Evolutionary conservation across 2,888 invertebrate species (phyloP).

Genomic region (Eueremaeus valkanovi): DNA sequence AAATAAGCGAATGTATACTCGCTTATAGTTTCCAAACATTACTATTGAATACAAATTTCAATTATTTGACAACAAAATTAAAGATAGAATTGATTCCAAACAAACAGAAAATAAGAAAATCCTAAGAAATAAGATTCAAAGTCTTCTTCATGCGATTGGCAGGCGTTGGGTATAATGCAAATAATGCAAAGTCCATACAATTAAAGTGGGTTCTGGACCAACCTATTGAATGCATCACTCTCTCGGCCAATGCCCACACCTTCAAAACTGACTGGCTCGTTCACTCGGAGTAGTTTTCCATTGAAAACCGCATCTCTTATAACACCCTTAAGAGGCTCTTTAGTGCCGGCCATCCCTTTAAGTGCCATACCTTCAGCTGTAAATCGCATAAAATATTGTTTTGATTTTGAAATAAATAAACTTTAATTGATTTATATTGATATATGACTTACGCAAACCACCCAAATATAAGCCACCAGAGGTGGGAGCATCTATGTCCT

Average conservation of each 20-base stretch:
- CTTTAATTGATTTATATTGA: too few species aligned
- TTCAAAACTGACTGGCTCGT: slow-evolving; percentile 62
- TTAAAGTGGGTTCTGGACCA: slow-evolving; percentile 24
- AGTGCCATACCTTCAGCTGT: slow-evolving; percentile 51
- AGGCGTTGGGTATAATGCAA: slow-evolving; percentile 18
- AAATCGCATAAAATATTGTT: neutral
- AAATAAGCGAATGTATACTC: too few species aligned
- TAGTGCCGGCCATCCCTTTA: slow-evolving; percentile 57
- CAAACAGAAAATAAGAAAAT: neutral
- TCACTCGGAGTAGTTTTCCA: slow-evolving; percentile 62
- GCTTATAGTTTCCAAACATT: too few species aligned
- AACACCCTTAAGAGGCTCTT: slow-evolving; percentile 67
- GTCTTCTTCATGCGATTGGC: slow-evolving; percentile 21
- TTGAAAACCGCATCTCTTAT: slow-evolving; percentile 75
- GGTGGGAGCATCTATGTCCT: slow-evolving; percentile 55
- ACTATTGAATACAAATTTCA: too few species aligned
- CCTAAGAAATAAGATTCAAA: neutral
- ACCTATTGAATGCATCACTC: slow-evolving; percentile 27
- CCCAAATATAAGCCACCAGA: slow-evolving; percentile 68
- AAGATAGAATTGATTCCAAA: too few species aligned
- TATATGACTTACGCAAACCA: slow-evolving; percentile 63
- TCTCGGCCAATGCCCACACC: slow-evolving; percentile 65
- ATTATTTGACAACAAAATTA: too few species aligned
- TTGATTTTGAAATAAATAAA: too few species aligned
- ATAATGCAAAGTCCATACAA: neutral